phyloP scores from a whole-genome alignment of 2,797 vertebrate species.

The Siniperca undulata region DNA sequence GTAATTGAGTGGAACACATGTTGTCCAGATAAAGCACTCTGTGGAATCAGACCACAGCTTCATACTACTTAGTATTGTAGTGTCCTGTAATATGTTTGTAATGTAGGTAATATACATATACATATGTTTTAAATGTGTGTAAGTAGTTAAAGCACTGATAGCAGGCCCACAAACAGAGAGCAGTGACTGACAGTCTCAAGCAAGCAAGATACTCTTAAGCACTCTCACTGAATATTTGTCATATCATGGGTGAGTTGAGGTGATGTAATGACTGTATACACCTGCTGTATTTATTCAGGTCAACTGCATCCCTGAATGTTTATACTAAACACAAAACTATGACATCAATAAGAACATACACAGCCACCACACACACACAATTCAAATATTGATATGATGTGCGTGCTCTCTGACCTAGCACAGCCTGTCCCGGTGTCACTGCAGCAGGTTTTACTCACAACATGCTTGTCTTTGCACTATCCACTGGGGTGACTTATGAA shows the following conservation, averaged over 20 bases:
- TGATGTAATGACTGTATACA: conserved; percentile 23
- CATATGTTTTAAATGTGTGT: background rate
- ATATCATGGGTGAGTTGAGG: conserved; percentile 16
- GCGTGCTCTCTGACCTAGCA: conserved; percentile 39
- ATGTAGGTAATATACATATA: background rate
- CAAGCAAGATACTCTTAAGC: background rate
- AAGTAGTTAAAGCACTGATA: background rate
- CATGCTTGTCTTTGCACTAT: conserved; percentile 69
- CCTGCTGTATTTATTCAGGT: conserved; percentile 22
- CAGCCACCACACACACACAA: background rate
- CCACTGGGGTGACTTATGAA: conserved; percentile 80
- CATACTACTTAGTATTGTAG: background rate
- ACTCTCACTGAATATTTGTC: conserved; percentile 6
- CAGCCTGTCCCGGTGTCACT: conserved; percentile 36
- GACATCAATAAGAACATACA: background rate
- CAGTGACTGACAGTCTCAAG: background rate
- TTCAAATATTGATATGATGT: conserved; percentile 33
- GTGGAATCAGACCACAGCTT: background rate
- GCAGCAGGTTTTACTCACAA: conserved; percentile 54
- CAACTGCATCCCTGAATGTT: conserved; percentile 28
- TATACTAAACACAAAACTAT: conserved; percentile 39
- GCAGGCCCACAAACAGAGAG: background rate
- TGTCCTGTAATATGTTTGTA: background rate
- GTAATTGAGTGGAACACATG: background rate
- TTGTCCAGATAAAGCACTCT: background rate